Base-by-base conservation (phyloP, 2,113 vertebrate species). In the Oncorhynchus nerka region DNA sequence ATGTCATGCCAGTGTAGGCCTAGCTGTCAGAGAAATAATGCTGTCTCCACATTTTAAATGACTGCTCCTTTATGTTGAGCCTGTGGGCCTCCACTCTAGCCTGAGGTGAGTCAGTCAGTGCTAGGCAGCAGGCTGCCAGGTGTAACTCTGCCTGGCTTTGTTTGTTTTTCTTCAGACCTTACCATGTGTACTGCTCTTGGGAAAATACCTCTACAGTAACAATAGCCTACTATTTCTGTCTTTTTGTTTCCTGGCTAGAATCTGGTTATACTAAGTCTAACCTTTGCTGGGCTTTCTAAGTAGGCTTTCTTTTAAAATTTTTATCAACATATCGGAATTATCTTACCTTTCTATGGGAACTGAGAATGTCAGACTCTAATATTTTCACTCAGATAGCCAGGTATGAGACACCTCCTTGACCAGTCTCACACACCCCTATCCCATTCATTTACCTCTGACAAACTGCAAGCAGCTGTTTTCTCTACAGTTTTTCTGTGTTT, bases 391-490 rank as follows among this genome's bases (percentile, higher is more conserved):
- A 62, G n/a, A 62, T 22, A 22, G n/a, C n/a, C 59, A 22, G 59
- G 19, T 24, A 62, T 3, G 9, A 62, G 59, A 22, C 59, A 22
- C 59, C 59, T 24, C n/a, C 1, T 62, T 22, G 59, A 62, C 59
- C n/a, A 22, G 59, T 62, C 20, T 22, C 79, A 72, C 45, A 12
- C 24, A 45, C 74, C 24, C 22, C 34, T 84, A 82, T 81, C 79
- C 57, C 79, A 15, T 71, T 22, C 49, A 45, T 73, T 59, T 84
- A 78, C 81, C 74, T 68, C 76, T 69, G 74, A 62, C 66, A 80
- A 76, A 61, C 64, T 77, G 57, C 74, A 28, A 62, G 76, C 71
- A 79, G 79, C 55, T 75, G 2, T 51, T 55, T 55, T 71, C 48
- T 19, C 55, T 65, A 7, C 20, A 19, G 59, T 24, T 11, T 62